These are phyloP conservation scores for Drosophila pectinifera DNA, from an alignment of 1,140 invertebrate genomes.

Conservation along the genomic window DNA sequence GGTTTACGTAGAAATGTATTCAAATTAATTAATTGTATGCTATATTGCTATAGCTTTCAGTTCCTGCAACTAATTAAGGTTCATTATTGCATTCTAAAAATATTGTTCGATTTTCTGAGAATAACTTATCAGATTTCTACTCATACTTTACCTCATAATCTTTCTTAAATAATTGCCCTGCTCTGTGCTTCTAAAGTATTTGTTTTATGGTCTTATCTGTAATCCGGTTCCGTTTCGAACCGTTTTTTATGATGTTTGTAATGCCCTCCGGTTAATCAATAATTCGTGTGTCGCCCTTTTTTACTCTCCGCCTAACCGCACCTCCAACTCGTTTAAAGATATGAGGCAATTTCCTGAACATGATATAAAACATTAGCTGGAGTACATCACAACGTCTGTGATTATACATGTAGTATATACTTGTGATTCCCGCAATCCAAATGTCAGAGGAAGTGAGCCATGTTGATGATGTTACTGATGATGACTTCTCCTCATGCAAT, in stretches of 20 bases:
- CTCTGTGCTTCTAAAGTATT: neutral
- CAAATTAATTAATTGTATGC: neutral
- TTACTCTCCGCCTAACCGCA: conserved; percentile 30
- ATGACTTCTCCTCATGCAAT: conserved; percentile 15
- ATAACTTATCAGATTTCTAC: neutral
- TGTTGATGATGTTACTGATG: conserved; percentile 2
- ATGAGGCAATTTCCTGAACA: conserved; percentile 66
- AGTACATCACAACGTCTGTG: conserved; percentile 13
- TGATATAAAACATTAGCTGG: conserved; percentile 17
- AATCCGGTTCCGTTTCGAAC: conserved; percentile 42
- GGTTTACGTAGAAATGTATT: neutral
- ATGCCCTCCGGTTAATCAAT: conserved; percentile 65
- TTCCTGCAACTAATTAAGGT: neutral
- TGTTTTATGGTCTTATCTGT: conserved; percentile 25
- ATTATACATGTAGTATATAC: conserved; percentile 16
- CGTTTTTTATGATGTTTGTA: conserved; percentile 47
- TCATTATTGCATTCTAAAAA: neutral
- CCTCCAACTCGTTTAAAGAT: conserved; percentile 30
- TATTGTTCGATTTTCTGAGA: neutral
- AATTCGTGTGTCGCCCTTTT: conserved; percentile 54
- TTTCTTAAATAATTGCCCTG: neutral
- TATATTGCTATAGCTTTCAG: too few relatives aligned
- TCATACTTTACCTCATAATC: neutral
- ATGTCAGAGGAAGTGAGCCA: conserved; percentile 29
- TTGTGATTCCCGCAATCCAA: conserved; percentile 25